Evolutionary conservation across 2,113 vertebrate genomes (phyloP), one percentile per base, ranked within the genome.

Genomic region (Lutjanus erythropterus): DNA sequence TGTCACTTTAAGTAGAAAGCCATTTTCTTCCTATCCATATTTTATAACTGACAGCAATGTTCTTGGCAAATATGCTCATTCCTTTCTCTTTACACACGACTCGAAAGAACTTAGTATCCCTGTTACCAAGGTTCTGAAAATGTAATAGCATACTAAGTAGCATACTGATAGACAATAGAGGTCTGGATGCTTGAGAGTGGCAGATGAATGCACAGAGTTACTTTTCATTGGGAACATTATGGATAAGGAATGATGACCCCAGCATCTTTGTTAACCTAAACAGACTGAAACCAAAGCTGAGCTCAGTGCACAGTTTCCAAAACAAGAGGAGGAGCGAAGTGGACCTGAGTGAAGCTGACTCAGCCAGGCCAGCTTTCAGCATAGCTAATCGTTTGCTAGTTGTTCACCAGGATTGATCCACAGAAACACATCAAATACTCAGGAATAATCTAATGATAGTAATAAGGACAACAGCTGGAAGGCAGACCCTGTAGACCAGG

Each of bases 1-100:
- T 49, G 44, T 49, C 46, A 35, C 12, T 33, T 64, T 18, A 33
- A 50, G 21, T 23, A 6, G 44, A 67, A 33, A 67, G 42, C 29
- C 29, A 47, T 61, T 73, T 49, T 62, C 25, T 41, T 50, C 11
- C 7, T 1, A 41, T 15, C 25, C 29, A 62, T 31, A 41, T 50
- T 62, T 73, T 41, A n/a, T 33, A 73, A 61, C 18, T 21, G 21
- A 46, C 27, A 73, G 31, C 44, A 60, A 27, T 49, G 10, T 29
- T 29, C n/a, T 50, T 39, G n/a, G 14, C 21, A 16, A 25, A 15
- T 37, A 66, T 46, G 33, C 33, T 53, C 21, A 59, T 49, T 49
- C 18, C 42, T 18, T 25, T 25, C 49, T 12, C 10, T 25, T 8
- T 47, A 18, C 37, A 42, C 47, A 41, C 3, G 9, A 19, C 23